A percentile compares a stretch with the other conserved stretches of the same genome.
Evolutionary conservation across 2,797 vertebrate genomes (phyloP).

Genomic region (Diglossa cyanea): DNA sequence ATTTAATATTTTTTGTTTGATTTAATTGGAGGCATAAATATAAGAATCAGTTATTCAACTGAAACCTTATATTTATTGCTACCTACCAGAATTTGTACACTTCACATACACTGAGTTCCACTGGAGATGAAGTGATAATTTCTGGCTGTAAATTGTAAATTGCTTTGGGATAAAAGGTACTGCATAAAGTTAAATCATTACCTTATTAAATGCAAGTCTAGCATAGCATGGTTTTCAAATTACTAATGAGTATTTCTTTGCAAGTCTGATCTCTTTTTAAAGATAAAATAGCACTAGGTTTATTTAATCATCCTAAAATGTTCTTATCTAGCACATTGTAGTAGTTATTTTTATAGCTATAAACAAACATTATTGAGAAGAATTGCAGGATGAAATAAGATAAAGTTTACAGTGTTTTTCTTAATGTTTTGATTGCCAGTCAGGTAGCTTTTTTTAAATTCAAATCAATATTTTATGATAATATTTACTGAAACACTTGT

Average conservation of each 20-base stretch:
- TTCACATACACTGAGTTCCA: slow-evolving; percentile 18
- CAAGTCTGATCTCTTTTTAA: neutral
- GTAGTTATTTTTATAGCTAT: neutral
- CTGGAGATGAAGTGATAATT: slow-evolving; percentile 58
- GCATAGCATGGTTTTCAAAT: slow-evolving; percentile 40
- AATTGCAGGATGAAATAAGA: neutral
- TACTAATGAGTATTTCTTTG: slow-evolving; percentile 42
- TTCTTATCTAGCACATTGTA: neutral
- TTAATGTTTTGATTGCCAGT: neutral
- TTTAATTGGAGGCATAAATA: slow-evolving; percentile 24
- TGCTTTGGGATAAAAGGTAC: slow-evolving; percentile 56
- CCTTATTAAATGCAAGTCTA: slow-evolving; percentile 45
- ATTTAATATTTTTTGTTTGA: neutral
- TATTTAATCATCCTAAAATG: slow-evolving; percentile 7
- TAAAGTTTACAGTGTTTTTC: neutral
- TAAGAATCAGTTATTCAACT: neutral
- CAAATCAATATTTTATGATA: neutral
- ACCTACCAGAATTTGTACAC: slow-evolving; percentile 25
- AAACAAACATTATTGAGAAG: neutral
- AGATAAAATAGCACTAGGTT: neutral
- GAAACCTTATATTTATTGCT: slow-evolving; percentile 37
- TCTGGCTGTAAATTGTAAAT: slow-evolving; percentile 56
- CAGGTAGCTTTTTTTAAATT: neutral
- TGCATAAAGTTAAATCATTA: slow-evolving; percentile 51
- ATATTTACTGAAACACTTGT: neutral